phyloP scores from a whole-genome alignment of 2,113 vertebrate species.

The Globicephala melas region DNA sequence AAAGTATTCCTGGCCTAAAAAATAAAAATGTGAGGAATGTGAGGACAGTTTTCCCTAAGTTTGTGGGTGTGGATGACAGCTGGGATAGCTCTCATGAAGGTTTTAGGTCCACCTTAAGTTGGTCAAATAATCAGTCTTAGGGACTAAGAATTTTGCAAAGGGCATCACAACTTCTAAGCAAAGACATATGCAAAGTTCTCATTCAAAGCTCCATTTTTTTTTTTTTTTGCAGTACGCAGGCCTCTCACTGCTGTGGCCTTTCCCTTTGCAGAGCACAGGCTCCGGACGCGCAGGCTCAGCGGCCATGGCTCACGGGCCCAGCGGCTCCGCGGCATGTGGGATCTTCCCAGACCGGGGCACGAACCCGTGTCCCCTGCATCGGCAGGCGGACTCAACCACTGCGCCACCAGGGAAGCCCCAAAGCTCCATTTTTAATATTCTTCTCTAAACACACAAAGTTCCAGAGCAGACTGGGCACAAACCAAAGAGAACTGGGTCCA shows the following conservation, averaged over 20 bases:
- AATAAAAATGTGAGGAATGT: background rate
- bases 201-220: background rate
- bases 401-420: background rate
- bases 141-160: background rate
- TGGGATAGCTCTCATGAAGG: background rate
- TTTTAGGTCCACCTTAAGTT: background rate
- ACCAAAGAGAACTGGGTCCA: background rate
- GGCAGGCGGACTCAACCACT: too few relatives aligned
- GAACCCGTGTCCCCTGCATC: too few relatives aligned
- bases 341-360: too few relatives aligned
- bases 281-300: too few relatives aligned
- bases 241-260: too few relatives aligned
- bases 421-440: background rate
- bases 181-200: background rate
- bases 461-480: background rate
- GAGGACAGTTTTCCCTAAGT: background rate
- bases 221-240: background rate
- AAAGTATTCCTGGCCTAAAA: background rate
- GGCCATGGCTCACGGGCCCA: too few relatives aligned
- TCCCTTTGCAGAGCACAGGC: too few relatives aligned
- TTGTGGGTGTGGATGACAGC: background rate
- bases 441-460: background rate
- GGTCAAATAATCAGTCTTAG: background rate
- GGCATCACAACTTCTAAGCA: background rate
- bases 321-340: too few relatives aligned